Base-by-base conservation (phyloP, 92 coral and sea anemone species). In the Metridium senile region DNA sequence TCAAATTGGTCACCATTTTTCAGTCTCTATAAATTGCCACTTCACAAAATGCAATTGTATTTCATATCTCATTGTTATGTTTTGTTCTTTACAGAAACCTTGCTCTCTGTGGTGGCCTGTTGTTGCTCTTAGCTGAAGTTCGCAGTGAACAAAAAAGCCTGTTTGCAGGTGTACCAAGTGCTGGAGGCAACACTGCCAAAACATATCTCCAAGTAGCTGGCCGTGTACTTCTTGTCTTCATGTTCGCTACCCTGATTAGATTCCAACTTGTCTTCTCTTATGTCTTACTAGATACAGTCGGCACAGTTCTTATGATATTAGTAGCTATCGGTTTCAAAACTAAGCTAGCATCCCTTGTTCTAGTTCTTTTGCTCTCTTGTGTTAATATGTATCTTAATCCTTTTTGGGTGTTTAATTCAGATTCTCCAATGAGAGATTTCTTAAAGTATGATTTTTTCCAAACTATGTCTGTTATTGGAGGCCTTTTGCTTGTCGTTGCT, bases 391-490 rank as follows among this genome's bases (percentile, higher is more conserved):
- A 89, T 82, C 66, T 96, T 85, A 96, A 96, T 83, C 98, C 99
- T 1, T 96, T 94, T 86, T 96, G 99, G 99, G 93, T 89, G 59
- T 93, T 89, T 84, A 84, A 88, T 51, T 58, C 91, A 19, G 86
- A 96, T 81, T 93, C 97, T 13, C 99, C 99, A 28, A 84, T 96
- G 89, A 84, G 99, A 66, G 99, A 96, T 90, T 96, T 92, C 93
- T 90, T 96, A 32, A 96, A 96, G 97, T 96, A 96, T 61, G 99
- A 96, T 82, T 96, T 96, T 81, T 96, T 96, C 89, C 99, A 96
- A 72, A 89, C 97, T 9, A 89, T 91, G 82, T 96, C 99, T 9
- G 99, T 96, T 23, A 96, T 96, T 81, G 99, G 99, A 30, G 99
- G 99, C 33, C 75, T 96, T 81, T 74, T 96, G 52, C 84, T 96